phyloP scores from a whole-genome alignment of 2,888 invertebrate species.

The Acanthacorydalis orientalis region DNA sequence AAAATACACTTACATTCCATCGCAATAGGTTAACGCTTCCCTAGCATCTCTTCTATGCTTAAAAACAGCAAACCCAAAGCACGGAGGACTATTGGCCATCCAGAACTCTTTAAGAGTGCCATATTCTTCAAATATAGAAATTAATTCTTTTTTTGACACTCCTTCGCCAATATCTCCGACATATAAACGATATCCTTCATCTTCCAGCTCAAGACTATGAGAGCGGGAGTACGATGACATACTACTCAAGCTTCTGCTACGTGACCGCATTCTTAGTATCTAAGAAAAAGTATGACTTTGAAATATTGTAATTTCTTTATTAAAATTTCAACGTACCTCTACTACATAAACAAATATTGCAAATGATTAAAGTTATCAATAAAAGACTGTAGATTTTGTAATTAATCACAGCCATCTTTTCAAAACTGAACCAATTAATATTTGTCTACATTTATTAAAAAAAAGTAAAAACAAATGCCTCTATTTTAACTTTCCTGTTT shows the following conservation, averaged over 20 bases:
- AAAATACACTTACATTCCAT: constrained; percentile 28
- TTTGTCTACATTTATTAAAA: too few species aligned
- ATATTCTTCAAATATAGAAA: constrained; percentile 33
- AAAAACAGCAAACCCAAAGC: constrained; percentile 42
- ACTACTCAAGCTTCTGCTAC: constrained; percentile 18
- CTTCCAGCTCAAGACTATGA: constrained; percentile 22
- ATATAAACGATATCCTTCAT: constrained; percentile 29
- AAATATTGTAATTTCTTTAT: constrained; percentile 13
- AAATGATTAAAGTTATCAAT: too few species aligned
- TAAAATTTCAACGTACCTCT: constrained; percentile 5
- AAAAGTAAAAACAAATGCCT: too few species aligned
- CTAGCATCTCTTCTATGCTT: constrained; percentile 34
- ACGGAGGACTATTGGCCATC: constrained; percentile 39
- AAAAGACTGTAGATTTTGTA: too few species aligned
- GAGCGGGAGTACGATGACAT: constrained; percentile 19
- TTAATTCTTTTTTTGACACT: constrained; percentile 31
- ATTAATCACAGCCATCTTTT: too few species aligned
- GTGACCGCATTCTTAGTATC: too few species aligned
- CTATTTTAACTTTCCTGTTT: too few species aligned
- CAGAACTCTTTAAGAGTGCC: constrained; percentile 36
- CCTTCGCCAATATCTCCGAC: constrained; percentile 35
- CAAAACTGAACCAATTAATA: too few species aligned
- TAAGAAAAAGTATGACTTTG: constrained; percentile 17
- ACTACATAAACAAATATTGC: too few species aligned
- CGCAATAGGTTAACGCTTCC: constrained; percentile 26